phyloP scores from a whole-genome alignment of 1,140 invertebrate genomes.

The Arctopsyche grandis region DNA sequence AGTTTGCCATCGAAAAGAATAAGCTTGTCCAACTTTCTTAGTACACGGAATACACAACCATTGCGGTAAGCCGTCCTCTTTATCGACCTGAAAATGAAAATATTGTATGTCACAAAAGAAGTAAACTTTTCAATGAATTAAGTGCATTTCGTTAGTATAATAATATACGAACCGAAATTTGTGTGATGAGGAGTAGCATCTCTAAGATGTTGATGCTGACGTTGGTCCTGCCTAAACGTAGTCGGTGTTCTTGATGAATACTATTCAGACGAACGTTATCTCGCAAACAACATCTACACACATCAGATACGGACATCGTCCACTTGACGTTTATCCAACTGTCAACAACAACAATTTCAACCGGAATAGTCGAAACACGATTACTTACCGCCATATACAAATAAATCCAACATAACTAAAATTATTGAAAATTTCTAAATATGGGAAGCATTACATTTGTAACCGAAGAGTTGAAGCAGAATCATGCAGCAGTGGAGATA shows the following conservation, averaged over 20 bases:
- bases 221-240: background rate
- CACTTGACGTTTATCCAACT: background rate
- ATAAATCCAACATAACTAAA: too few species aligned
- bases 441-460: too few species aligned
- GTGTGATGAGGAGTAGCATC: background rate
- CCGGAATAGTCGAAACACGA: background rate
- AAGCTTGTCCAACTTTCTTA: slow-evolving; percentile 11
- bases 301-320: background rate
- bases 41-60: slow-evolving; percentile 19
- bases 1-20: slow-evolving; percentile 33
- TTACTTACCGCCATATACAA: background rate
- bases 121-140: too few species aligned
- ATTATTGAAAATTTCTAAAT: too few species aligned
- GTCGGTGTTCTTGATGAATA: background rate
- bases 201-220: background rate
- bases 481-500: too few species aligned
- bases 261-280: background rate
- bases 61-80: slow-evolving; percentile 29
- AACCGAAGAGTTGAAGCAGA: too few species aligned
- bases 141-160: too few species aligned
- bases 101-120: too few species aligned
- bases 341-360: background rate
- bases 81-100: slow-evolving; percentile 23
- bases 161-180: slow-evolving; percentile 4
- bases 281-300: slow-evolving; percentile 6